Evolutionary conservation across 2,888 invertebrate genomes (phyloP), one percentile per base, ranked within the genome.

Genomic region (Andrena camellia): DNA sequence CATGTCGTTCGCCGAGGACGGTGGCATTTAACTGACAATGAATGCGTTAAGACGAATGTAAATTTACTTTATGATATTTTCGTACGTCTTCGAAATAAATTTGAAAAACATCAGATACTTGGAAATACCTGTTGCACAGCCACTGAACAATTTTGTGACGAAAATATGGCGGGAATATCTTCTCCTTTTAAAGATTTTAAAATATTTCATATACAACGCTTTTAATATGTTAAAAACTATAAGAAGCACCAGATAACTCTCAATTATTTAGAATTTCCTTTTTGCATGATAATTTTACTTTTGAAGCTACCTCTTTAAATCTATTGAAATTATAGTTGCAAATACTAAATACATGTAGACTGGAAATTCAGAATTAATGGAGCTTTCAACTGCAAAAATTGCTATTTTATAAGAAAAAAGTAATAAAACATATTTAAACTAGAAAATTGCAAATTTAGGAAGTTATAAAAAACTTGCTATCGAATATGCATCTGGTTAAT

Each of bases 31-130:
- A 0, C 26, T 50, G n/a, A 31, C 29, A 66, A 77, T 20, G 8
- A 64, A 71, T 33, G 42, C 57, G 10, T 66, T 20, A 2, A 20
- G 64, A 35, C 4, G 20, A 66, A 6, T 64, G 20, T 71, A 66
- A 71, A 69, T 63, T 69, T 20, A 23, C 17, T 66, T 59, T 35
- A 35, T 20, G 26, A 5, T 52, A n/a, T 20, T 29, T 66, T 63
- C 8, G 50, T 60, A 13, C 17, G 71, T 62, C 64, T 17, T 20
- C 35, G 26, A 29, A 26, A 59, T 33, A 66, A 59, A 66, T 50
- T 35, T 66, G 50, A 17, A 23, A 10, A 48, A 20, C 42, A 42
- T 42, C 57, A 26, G 35, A 52, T 20, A 59, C 59, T 42, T 57
- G 13, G 42, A n/a, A 35, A 71, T n/a, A n/a, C 20, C 23, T 70